Conservation (phyloP, 2,888 invertebrate species). For the Adela reaumurella region DNA sequence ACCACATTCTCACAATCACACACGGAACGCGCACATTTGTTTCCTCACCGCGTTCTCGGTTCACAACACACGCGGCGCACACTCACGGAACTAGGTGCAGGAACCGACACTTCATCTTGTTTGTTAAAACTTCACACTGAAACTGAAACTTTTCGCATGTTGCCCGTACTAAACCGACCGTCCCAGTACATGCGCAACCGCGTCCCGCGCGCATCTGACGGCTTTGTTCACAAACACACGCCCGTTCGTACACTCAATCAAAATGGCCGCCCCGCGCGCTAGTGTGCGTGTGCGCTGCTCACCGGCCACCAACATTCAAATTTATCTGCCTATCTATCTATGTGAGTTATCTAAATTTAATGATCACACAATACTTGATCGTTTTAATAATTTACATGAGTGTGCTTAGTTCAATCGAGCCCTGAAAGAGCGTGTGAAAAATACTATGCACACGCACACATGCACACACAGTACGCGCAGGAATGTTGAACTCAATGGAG, state of each 20-base stretch:
- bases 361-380: neutral
- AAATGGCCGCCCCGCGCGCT: constrained; percentile 43
- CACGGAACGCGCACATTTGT: constrained; percentile 57
- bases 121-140: constrained; percentile 22
- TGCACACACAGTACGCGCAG: constrained; percentile 36
- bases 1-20: constrained; percentile 65
- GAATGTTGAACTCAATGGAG: constrained; percentile 55
- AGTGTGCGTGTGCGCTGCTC: constrained; percentile 39
- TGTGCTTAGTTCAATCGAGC: neutral
- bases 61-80: constrained; percentile 38
- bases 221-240: constrained; percentile 56
- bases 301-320: constrained; percentile 7
- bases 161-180: constrained; percentile 1
- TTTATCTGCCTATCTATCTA: neutral
- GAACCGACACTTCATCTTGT: constrained; percentile 55
- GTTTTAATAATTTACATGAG: neutral
- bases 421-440: neutral
- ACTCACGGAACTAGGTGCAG: constrained; percentile 55
- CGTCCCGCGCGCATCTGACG: constrained; percentile 56
- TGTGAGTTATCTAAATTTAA: neutral
- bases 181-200: constrained; percentile 44
- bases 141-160: neutral
- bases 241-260: constrained; percentile 43
- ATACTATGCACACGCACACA: constrained; percentile 33
- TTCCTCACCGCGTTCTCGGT: constrained; percentile 45